These are phyloP conservation scores for Mizuhopecten yessoensis DNA, from an alignment of 1,140 invertebrate genomes.

Conservation along the genomic window DNA sequence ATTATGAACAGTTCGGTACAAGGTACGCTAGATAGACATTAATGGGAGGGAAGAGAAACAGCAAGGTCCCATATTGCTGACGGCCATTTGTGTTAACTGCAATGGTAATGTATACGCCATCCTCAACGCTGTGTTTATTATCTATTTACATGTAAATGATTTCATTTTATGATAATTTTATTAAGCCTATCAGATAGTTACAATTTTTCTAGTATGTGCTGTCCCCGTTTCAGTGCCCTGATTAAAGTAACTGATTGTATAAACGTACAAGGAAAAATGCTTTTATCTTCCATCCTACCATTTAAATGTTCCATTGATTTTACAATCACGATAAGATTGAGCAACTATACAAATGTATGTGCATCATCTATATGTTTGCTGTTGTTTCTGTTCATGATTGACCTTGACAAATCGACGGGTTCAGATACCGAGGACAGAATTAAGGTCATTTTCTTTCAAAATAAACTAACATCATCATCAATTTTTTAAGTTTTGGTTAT, in stretches of 20 bases:
- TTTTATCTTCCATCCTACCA: background rate
- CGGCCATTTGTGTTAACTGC: background rate
- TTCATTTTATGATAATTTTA: background rate
- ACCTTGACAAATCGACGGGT: no score
- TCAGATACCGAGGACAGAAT: no score
- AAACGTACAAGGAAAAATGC: background rate
- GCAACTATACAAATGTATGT: no score
- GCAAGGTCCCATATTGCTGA: background rate
- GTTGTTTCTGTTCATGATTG: no score
- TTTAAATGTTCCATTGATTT: no score
- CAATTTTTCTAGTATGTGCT: background rate
- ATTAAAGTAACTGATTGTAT: background rate
- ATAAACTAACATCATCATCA: no score
- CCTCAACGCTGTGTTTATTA: background rate
- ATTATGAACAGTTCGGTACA: background rate
- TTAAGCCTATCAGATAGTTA: background rate
- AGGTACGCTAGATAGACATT: background rate
- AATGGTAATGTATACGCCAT: background rate
- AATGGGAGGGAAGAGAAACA: background rate
- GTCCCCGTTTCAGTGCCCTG: background rate
- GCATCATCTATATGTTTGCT: no score
- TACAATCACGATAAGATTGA: no score
- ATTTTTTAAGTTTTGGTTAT: no score
- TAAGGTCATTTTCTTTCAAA: no score
- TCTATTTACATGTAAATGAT: background rate